Conservation (phyloP, 1,140 invertebrate genomes). For the Nasonia vitripennis region DNA sequence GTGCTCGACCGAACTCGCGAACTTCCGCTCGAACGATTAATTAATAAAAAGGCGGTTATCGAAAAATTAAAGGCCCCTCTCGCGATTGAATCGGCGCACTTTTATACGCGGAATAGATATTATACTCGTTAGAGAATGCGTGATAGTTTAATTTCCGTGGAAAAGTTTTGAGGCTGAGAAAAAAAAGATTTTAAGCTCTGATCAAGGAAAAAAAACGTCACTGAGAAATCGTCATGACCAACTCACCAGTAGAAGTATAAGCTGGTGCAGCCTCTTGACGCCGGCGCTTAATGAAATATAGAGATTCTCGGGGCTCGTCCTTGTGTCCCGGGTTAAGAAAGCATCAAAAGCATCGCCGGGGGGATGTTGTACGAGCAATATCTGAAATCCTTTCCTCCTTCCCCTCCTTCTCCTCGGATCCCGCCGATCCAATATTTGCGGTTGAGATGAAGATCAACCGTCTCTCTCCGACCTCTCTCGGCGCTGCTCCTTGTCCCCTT, state of each 20-base stretch:
- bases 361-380: constrained; percentile 67
- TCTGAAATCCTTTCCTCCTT: constrained; percentile 61
- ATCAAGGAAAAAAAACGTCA: no score
- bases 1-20: background rate
- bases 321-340: constrained; percentile 59
- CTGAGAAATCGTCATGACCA: no score
- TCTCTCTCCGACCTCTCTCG: background rate
- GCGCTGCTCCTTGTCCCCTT: constrained; percentile 50
- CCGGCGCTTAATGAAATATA: constrained; percentile 61
- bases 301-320: constrained; percentile 38
- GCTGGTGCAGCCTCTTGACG: background rate
- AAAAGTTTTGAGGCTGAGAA: no score
- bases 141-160: no score
- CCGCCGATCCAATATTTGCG: constrained; percentile 66
- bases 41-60: constrained; percentile 46
- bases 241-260: background rate
- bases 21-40: constrained; percentile 22
- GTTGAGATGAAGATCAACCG: constrained; percentile 61
- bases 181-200: no score
- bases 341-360: constrained; percentile 61
- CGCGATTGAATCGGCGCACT: background rate
- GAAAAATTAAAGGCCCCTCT: constrained; percentile 40
- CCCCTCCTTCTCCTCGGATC: constrained; percentile 53
- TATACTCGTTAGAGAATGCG: no score
- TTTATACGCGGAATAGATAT: no score